These are phyloP conservation scores for Takifugu rubripes DNA, from an alignment of 2,797 vertebrate genomes.

Conservation along the genomic window DNA sequence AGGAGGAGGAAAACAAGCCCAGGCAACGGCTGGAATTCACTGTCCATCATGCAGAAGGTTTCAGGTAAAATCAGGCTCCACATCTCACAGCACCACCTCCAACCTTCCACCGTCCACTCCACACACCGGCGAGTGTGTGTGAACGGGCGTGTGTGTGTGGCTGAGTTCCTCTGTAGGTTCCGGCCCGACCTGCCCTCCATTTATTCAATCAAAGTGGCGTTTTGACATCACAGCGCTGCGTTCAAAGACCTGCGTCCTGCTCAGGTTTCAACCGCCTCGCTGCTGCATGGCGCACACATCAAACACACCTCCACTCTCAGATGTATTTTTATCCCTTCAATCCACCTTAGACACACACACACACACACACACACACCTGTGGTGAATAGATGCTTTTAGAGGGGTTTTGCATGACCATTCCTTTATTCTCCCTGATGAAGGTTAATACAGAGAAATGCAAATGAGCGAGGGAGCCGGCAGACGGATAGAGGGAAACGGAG, in stretches of 20 bases:
- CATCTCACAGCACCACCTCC: neutral
- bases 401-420: slow-evolving; percentile 51
- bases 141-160: neutral
- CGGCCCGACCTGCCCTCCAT: neutral
- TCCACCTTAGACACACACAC: slow-evolving; percentile 2
- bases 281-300: slow-evolving; percentile 48
- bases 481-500: neutral
- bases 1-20: no score
- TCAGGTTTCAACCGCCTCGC: slow-evolving; percentile 23
- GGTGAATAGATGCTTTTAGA: slow-evolving; percentile 49
- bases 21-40: no score
- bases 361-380: slow-evolving; percentile 18
- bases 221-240: slow-evolving; percentile 48
- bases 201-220: slow-evolving; percentile 24
- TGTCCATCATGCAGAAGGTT: neutral
- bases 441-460: slow-evolving; percentile 66
- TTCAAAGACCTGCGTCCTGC: slow-evolving; percentile 45
- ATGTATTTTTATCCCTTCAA: slow-evolving; percentile 40
- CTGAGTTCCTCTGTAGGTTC: neutral
- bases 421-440: slow-evolving; percentile 51
- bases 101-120: neutral
- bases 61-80: neutral
- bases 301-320: slow-evolving; percentile 52
- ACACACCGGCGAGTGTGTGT: slow-evolving; percentile 6
- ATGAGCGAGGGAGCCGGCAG: slow-evolving; percentile 62